Percentiles rank a stretch among this genome's conserved stretches.
These are phyloP conservation scores for Haliclona indistincta DNA, from an alignment of 37 sponge, comb jelly and placozoan species.

Conservation along the genomic window DNA sequence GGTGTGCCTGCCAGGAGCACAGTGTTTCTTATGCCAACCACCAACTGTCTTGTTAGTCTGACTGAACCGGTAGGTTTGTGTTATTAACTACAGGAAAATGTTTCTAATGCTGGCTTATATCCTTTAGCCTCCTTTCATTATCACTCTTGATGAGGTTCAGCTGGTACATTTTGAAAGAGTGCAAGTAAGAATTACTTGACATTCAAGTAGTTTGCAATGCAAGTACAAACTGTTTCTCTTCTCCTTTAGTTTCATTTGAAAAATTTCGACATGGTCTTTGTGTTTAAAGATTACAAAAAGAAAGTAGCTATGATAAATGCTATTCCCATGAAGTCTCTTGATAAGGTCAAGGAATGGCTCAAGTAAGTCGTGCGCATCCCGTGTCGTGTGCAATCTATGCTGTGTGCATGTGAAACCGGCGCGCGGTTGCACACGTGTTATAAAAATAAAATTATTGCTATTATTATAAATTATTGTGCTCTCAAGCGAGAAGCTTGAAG, in stretches of 20 bases:
- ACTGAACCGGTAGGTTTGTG: constrained; percentile 59
- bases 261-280: constrained; percentile 97
- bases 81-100: constrained; percentile 8
- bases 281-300: constrained; percentile 96
- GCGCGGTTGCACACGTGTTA: no score
- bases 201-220: neutral
- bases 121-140: constrained; percentile 83
- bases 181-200: constrained; percentile 36
- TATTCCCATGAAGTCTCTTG: constrained; percentile 93
- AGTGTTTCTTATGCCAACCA: constrained; percentile 91
- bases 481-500: no score
- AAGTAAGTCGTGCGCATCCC: constrained; percentile 59
- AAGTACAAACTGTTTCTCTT: neutral
- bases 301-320: constrained; percentile 88
- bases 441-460: no score
- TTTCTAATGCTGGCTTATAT: constrained; percentile 3
- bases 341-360: constrained; percentile 96
- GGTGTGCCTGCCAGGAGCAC: constrained; percentile 93
- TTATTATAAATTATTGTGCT: no score
- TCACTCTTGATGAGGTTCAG: constrained; percentile 93
- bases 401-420: no score
- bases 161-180: constrained; percentile 99
- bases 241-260: constrained; percentile 93
- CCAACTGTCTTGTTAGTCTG: constrained; percentile 93
- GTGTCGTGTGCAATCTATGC: neutral